Conservation (phyloP, 2,113 vertebrate species). For the Lichenostomus cassidix region DNA sequence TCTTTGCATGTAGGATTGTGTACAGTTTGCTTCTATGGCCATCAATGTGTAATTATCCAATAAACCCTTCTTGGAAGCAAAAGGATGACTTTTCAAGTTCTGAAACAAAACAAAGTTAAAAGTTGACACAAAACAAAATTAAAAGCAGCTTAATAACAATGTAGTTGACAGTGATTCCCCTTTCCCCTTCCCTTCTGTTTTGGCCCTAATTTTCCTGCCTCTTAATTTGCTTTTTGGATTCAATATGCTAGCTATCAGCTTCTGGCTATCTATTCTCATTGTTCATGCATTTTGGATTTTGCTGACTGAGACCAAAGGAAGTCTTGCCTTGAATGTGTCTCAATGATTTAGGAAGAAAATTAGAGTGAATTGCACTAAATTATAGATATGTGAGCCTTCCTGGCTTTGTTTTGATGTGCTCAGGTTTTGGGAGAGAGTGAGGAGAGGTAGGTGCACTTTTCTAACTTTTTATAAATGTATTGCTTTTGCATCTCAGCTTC, state of each 20-base stretch:
- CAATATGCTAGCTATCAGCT: neutral
- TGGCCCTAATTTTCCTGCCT: neutral
- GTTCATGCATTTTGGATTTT: neutral
- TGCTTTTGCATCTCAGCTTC: neutral
- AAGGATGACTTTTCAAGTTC: neutral
- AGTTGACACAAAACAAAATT: neutral
- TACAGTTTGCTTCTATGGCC: neutral
- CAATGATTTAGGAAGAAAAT: neutral
- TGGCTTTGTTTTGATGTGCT: neutral
- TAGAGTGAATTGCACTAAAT: neutral
- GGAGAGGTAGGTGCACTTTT: neutral
- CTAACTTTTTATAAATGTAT: neutral
- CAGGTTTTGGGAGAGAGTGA: neutral
- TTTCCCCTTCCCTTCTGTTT: neutral
- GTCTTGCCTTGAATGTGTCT: neutral
- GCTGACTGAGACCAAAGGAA: neutral
- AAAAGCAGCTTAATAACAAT: neutral
- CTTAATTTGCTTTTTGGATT: neutral
- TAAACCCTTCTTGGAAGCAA: neutral
- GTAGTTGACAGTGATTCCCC: neutral
- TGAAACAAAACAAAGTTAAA: neutral
- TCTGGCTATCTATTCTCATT: neutral
- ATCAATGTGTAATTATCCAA: neutral
- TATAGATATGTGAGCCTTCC: neutral
- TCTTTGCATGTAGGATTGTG: neutral